A percentile compares a stretch with the other conserved stretches of the same genome.
These are phyloP conservation scores for Halocynthia roretzi DNA, from an alignment of 23 tunicate genomes.

Conservation along the genomic window DNA sequence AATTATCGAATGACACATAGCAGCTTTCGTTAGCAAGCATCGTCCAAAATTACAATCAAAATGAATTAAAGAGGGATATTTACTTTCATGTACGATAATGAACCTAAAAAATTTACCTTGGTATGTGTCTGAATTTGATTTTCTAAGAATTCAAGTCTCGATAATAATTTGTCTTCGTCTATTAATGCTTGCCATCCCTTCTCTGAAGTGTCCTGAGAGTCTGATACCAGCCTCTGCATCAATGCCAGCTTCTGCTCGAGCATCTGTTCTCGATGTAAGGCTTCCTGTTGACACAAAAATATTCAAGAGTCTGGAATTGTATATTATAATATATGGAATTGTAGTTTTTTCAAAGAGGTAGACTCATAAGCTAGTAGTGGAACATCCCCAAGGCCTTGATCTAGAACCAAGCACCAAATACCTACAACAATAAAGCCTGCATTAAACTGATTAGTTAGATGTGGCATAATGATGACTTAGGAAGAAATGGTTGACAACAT, in stretches of 20 bases:
- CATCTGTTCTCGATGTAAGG: conserved; percentile 92
- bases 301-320: too few relatives aligned
- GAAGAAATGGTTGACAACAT: neutral
- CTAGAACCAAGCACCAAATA: neutral
- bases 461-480: neutral
- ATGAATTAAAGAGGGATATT: too few relatives aligned
- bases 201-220: conserved; percentile 78
- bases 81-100: too few relatives aligned
- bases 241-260: conserved; percentile 93
- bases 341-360: too few relatives aligned
- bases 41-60: too few relatives aligned
- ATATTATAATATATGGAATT: too few relatives aligned
- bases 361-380: neutral
- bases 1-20: too few relatives aligned
- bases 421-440: too few relatives aligned
- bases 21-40: too few relatives aligned
- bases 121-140: conserved; percentile 77
- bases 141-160: conserved; percentile 82
- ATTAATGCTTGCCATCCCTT: conserved; percentile 95
- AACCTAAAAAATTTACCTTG: conserved; percentile 30
- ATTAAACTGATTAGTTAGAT: neutral
- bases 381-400: neutral
- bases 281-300: conserved; percentile 43
- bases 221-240: conserved; percentile 57
- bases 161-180: conserved; percentile 75